Percentiles rank a stretch among this genome's conserved stretches.
phyloP scores from a whole-genome alignment of 2,797 vertebrate species.

The Spheniscus humboldti region DNA sequence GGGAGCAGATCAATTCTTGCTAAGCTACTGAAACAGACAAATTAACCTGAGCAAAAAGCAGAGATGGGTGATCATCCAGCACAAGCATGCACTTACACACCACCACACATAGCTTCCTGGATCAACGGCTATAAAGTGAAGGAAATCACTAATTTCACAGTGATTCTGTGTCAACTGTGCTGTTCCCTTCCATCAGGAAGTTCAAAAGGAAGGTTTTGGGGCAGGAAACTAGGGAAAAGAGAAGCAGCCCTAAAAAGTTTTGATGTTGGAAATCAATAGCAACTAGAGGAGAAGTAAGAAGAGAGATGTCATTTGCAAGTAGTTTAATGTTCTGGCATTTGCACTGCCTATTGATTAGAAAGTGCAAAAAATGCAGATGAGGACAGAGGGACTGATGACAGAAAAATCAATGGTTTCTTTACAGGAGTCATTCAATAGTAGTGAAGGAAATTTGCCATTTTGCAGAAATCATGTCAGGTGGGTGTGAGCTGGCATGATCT shows the following conservation, averaged over 20 bases:
- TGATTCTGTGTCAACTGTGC: not conserved
- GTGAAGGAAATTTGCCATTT: not conserved
- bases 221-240: not conserved
- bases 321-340: conserved; percentile 22
- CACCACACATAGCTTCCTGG: not conserved
- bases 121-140: not conserved
- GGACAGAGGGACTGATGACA: not conserved
- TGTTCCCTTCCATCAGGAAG: not conserved
- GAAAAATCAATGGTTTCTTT: conserved; percentile 26
- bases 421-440: not conserved
- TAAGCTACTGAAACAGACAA: not conserved
- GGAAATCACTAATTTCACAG: not conserved
- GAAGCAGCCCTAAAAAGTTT: not conserved
- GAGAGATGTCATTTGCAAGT: not conserved
- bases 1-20: not conserved
- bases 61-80: not conserved
- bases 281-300: not conserved
- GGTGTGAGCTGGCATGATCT: not conserved
- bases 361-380: conserved; percentile 16
- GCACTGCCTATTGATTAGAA: conserved; percentile 4
- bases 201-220: not conserved
- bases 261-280: not conserved
- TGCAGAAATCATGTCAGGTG: not conserved
- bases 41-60: not conserved
- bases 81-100: not conserved